phyloP scores from a whole-genome alignment of 1,140 invertebrate genomes.

The Pseudachorutes palmiensis region DNA sequence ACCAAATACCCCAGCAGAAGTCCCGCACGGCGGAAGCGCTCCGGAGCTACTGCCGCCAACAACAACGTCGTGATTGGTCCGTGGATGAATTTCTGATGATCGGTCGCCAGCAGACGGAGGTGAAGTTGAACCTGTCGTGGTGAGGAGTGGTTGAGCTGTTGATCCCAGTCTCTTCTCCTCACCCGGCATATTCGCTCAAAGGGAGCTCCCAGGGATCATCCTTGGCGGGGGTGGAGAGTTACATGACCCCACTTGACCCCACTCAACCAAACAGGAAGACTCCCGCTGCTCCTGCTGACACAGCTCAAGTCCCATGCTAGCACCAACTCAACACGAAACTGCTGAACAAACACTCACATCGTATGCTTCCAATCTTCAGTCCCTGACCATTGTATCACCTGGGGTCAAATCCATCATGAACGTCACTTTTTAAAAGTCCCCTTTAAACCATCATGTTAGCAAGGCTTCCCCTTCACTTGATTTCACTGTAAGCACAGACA shows the following conservation, averaged over 20 bases:
- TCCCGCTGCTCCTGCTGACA: neutral
- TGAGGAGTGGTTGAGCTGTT: constrained; percentile 31
- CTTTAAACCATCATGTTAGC: no score
- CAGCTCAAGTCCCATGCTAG: neutral
- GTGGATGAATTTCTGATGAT: neutral
- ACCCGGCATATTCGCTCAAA: constrained; percentile 38
- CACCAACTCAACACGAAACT: neutral
- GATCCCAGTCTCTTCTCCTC: constrained; percentile 38
- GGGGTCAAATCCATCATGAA: no score
- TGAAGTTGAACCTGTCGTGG: constrained; percentile 18
- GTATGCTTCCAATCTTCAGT: no score
- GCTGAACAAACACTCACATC: no score
- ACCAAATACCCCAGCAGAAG: neutral
- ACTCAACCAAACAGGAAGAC: neutral
- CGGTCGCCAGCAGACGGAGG: neutral
- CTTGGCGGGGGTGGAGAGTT: neutral
- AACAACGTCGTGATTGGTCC: constrained; percentile 7
- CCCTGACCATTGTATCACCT: no score
- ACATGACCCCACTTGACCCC: neutral
- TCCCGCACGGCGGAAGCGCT: neutral
- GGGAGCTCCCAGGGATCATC: neutral
- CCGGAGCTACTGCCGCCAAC: neutral
- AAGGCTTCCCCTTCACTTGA: no score
- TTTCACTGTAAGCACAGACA: neutral
- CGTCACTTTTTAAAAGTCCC: no score